phyloP scores from a whole-genome alignment of 2,113 vertebrate species.

The Candoia aspera region DNA sequence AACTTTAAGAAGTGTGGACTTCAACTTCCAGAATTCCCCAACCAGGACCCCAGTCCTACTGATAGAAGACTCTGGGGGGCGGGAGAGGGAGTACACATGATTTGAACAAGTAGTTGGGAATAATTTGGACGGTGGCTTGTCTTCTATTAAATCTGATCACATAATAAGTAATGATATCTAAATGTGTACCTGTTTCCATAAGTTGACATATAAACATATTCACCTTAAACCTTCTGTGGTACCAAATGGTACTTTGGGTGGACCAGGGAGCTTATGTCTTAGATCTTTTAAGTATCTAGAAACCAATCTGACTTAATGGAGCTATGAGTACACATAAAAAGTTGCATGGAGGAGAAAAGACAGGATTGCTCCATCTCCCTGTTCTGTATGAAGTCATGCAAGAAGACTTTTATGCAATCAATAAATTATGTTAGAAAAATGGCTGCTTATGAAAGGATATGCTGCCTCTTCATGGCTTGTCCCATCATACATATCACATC shows the following conservation, averaged over 20 bases:
- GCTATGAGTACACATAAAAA: not conserved
- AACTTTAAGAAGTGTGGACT: too few relatives aligned
- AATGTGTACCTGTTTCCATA: not conserved
- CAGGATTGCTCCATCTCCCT: not conserved
- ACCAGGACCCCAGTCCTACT: not conserved
- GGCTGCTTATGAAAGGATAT: not conserved
- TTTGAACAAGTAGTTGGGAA: not conserved
- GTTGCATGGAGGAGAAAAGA: not conserved
- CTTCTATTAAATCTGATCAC: not conserved
- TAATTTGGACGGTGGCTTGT: not conserved
- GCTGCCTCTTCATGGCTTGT: not conserved
- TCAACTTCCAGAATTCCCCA: not conserved
- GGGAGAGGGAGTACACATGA: not conserved
- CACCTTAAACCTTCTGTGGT: not conserved
- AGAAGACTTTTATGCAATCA: not conserved
- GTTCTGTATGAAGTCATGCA: not conserved
- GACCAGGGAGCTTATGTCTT: not conserved
- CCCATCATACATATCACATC: not conserved
- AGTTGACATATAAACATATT: not conserved
- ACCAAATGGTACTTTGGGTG: not conserved
- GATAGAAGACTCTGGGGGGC: not conserved
- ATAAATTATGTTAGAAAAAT: not conserved
- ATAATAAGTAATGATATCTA: not conserved
- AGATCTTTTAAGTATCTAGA: not conserved
- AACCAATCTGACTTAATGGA: not conserved